These are phyloP conservation scores for Protophormia terraenovae DNA, from an alignment of 2,888 invertebrate species.

Conservation along the genomic window DNA sequence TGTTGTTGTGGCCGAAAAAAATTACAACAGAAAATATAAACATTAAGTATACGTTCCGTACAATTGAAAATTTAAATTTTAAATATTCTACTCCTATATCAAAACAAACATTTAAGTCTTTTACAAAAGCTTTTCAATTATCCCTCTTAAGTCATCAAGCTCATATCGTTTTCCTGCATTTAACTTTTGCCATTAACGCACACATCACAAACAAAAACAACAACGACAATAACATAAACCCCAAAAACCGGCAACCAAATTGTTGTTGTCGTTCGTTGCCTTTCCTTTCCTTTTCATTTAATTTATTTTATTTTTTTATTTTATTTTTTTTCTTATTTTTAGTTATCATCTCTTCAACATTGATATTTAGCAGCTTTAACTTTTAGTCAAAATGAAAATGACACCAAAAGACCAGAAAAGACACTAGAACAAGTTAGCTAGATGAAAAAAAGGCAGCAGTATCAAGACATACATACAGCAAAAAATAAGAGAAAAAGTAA, in stretches of 20 bases:
- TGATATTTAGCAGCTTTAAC: slow-evolving; percentile 35
- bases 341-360: slow-evolving; percentile 2
- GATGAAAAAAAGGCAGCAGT: not conserved
- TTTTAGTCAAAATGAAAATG: not conserved
- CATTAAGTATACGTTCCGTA: too few relatives aligned
- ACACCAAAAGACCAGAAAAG: not conserved
- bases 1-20: too few relatives aligned
- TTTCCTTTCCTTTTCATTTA: slow-evolving; percentile 14
- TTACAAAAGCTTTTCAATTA: slow-evolving; percentile 16
- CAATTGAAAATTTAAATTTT: too few relatives aligned
- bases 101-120: not conserved
- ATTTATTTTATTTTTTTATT: not conserved
- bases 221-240: not conserved
- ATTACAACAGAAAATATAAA: too few relatives aligned
- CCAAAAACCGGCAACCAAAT: slow-evolving; percentile 27
- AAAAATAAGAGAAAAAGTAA: not conserved
- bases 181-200: slow-evolving; percentile 66
- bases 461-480: too few relatives aligned
- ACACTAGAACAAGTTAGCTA: not conserved
- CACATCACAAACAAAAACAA: slow-evolving; percentile 45
- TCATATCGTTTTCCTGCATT: slow-evolving; percentile 62
- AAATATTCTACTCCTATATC: too few relatives aligned
- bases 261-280: not conserved
- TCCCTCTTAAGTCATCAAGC: not conserved
- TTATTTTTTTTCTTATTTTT: not conserved